Base-by-base conservation (phyloP, 1,140 invertebrate genomes). In the Chironomus striatipennis region DNA sequence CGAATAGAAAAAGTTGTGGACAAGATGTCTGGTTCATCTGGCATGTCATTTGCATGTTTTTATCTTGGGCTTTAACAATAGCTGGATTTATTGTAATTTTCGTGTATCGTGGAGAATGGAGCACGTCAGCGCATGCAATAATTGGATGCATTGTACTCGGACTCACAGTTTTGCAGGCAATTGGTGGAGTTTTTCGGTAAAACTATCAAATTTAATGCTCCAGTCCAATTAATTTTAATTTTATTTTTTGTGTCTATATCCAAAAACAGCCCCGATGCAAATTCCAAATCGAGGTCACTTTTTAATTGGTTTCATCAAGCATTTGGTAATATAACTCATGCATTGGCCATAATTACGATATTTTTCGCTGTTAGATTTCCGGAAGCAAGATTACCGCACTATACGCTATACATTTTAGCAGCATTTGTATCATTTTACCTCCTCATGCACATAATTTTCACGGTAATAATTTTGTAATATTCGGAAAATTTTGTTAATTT, bases 241-340 rank as follows among this genome's bases (percentile, higher is more conserved):
- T 34, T 34, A 34, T 34, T 34, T 34, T 34, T 34, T 34, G 24
- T 34, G 5, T 34, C 24, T 34, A 34, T 34, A n/a, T 34, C 24
- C 24, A 1, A 34, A 34, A 34, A 34, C 24, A 34, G 24, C 24
- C 24, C 24, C 24, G 24, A 34, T 34, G 24, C 1, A 34, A 34
- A 34, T 34, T 34, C 24, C 24, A 34, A 34, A 34, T 77, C 85
- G 96, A 34, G 24, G 74, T 88, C 91, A 0, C 84, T 96, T 74
- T 98, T 98, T 85, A 99, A 99, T 83, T 98, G 96, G 96, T 79
- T 89, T 15, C 96, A 98, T 83, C 98, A 95, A 94, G 85, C 93
- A 67, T 87, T 95, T 77, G 96, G 96, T 73, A 98, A 97, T 82
- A 83, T 89, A 17, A 95, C 95, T 3, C 94, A 97, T 80, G 93